Percentiles rank a stretch among this genome's conserved stretches.
phyloP scores from a whole-genome alignment of 2,797 vertebrate species.

The Crocidura indochinensis region DNA sequence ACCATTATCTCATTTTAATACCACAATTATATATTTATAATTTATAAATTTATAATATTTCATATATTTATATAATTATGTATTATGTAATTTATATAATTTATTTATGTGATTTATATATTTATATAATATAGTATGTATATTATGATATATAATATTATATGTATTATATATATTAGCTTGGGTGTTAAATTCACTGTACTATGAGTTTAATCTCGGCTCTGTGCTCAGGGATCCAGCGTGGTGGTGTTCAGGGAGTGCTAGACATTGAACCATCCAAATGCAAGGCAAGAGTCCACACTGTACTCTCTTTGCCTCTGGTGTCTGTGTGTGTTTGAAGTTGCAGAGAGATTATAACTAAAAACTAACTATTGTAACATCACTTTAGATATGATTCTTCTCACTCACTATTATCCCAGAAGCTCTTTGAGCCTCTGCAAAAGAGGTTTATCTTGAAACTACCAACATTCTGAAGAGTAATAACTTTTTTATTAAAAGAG shows the following conservation, averaged over 20 bases:
- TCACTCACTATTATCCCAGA: background rate
- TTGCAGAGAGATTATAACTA: background rate
- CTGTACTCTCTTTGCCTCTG: background rate
- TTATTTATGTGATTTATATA: too few relatives aligned
- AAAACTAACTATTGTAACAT: background rate
- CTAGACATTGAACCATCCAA: too few relatives aligned
- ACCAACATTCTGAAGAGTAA: background rate
- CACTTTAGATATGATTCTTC: background rate
- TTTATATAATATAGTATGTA: background rate
- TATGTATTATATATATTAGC: too few relatives aligned
- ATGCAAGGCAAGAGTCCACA: too few relatives aligned
- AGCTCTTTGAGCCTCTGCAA: background rate
- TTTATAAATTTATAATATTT: too few relatives aligned
- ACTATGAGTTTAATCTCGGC: too few relatives aligned
- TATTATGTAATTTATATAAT: too few relatives aligned
- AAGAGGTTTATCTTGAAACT: background rate
- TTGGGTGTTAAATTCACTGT: too few relatives aligned
- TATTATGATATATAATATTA: background rate
- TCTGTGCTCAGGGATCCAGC: too few relatives aligned
- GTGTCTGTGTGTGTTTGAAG: background rate
- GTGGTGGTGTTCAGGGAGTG: too few relatives aligned
- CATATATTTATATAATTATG: too few relatives aligned
- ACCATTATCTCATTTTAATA: slow-evolving; percentile 55
- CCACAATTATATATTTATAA: background rate
- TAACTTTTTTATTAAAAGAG: slow-evolving; percentile 32